Base-by-base conservation (phyloP, 2,888 invertebrate genomes). In the Drosophila atripex region DNA sequence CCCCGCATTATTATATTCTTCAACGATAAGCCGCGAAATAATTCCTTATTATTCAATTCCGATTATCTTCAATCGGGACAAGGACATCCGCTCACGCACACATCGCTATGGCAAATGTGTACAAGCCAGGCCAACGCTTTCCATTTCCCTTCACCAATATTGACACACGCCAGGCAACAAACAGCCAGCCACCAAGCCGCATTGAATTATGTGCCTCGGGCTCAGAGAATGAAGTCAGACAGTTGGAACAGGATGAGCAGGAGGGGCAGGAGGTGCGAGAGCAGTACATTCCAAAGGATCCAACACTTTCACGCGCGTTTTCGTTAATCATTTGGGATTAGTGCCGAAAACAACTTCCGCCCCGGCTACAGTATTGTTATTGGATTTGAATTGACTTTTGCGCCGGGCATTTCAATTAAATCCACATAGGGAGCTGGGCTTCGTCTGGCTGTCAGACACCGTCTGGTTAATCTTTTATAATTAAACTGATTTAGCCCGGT, bases 391-490 rank as follows among this genome's bases (percentile, higher is more conserved):
- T 82, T 70, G 83, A 80, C 72, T 80, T 77, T 60, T 61, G 54
- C 56, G 71, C 76, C 52, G 65, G 79, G 75, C 78, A 85, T 86
- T 85, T 85, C 80, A 86, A 85, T 85, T 85, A 86, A 78, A 68
- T 56, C 57, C 38, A 61, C 49, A 35, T 47, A 51, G 39, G 28
- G 32, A 18, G 18, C 53, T 18, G 30, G 11, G 23, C 32, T 18
- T 25, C 28, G 45, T 50, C 52, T 59, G 52, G 18, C 55, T 41
- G 41, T 46, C 68, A 53, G 53, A 49, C 57, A 49, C 50, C 60
- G 69, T 32, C 46, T 43, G 70, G 76, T 82, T 88, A 88, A 88
- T 80, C 86, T 86, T 87, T 86, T 88, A 84, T 88, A 88, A 88
- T 88, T 86, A 86, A 88, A 80, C 73, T 78, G 84, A 86, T 82